phyloP scores from a whole-genome alignment of 2,797 vertebrate species.

The Premnoplex brunnescens region DNA sequence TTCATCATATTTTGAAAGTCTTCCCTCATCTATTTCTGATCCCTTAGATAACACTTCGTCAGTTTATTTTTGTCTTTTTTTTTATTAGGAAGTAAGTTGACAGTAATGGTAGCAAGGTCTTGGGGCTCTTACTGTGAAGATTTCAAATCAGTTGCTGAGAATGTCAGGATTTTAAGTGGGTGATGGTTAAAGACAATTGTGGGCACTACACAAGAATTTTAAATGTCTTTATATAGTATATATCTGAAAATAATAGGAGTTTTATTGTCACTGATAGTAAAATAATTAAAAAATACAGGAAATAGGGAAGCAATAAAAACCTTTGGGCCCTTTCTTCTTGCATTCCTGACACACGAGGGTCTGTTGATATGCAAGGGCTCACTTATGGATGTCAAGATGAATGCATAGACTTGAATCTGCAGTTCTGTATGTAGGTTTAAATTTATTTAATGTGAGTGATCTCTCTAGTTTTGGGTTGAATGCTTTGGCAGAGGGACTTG shows the following conservation, averaged over 20 bases:
- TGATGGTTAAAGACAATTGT: not conserved
- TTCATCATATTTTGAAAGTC: not conserved
- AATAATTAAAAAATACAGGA: not conserved
- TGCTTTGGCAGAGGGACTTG: not conserved
- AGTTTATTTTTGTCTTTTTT: not conserved
- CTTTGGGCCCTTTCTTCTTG: not conserved
- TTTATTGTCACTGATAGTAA: not conserved
- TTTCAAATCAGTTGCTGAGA: not conserved
- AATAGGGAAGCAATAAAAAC: not conserved
- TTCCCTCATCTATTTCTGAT: not conserved
- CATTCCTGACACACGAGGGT: not conserved
- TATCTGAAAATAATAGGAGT: not conserved
- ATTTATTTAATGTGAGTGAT: not conserved
- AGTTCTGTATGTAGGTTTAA: not conserved
- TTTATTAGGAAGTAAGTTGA: not conserved
- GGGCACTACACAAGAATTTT: not conserved
- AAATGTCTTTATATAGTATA: not conserved
- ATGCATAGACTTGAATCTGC: not conserved
- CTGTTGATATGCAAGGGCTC: not conserved
- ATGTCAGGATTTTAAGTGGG: not conserved
- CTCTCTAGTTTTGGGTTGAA: not conserved
- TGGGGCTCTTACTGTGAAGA: not conserved
- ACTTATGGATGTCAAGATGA: not conserved
- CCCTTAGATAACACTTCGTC: not conserved
- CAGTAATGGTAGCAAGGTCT: not conserved